phyloP scores from a whole-genome alignment of 2,797 vertebrate genomes.

The Vultur gryphus region DNA sequence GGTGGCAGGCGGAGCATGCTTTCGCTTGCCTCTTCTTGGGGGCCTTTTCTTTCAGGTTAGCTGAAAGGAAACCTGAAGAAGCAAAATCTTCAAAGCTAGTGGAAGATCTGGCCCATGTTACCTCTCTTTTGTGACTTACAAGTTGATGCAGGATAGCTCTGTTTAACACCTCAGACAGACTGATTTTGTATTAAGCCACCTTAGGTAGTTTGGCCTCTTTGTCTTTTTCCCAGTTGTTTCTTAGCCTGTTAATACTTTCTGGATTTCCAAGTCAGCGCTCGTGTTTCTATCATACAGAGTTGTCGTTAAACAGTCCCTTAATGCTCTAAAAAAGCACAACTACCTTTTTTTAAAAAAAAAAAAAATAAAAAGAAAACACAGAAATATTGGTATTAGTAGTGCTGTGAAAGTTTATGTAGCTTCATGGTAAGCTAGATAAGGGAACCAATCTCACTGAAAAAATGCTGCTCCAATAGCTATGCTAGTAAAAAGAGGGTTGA shows the following conservation, averaged over 20 bases:
- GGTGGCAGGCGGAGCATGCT: background rate
- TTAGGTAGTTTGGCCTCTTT: background rate
- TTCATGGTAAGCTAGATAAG: background rate
- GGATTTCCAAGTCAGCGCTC: background rate
- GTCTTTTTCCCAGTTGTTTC: background rate
- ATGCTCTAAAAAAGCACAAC: background rate
- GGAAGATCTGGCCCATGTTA: fast-evolving
- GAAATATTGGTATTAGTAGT: background rate
- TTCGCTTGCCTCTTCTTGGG: background rate
- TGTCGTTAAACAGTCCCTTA: background rate
- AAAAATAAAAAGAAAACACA: too few species aligned
- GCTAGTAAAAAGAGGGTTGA: background rate
- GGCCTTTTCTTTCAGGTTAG: background rate
- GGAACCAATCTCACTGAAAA: background rate
- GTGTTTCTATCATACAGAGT: fast-evolving
- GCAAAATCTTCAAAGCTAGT: background rate
- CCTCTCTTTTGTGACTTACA: fast-evolving
- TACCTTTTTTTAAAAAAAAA: background rate
- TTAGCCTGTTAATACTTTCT: background rate
- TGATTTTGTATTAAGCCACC: background rate
- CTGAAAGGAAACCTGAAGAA: too few species aligned
- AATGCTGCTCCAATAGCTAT: background rate
- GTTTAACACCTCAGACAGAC: background rate
- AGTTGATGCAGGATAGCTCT: too few species aligned
- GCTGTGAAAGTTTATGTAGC: background rate